Evolutionary conservation across 2,888 invertebrate genomes (phyloP).

Genomic region (Enchytraeus crypticus): DNA sequence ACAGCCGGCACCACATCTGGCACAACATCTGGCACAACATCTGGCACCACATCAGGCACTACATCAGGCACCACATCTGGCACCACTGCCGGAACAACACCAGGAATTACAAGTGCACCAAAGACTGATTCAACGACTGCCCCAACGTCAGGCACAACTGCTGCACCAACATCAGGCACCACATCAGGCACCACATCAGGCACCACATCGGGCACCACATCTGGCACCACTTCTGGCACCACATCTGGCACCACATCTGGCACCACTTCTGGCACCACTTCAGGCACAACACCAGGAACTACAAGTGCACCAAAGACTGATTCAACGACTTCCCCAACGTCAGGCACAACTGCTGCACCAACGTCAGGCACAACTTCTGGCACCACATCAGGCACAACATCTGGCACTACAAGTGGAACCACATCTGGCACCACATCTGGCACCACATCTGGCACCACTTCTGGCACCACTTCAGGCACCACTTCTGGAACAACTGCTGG

Average conservation of each 20-base stretch:
- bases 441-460: not conserved
- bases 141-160: not conserved
- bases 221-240: not conserved
- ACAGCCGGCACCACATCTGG: too few species aligned
- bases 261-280: conserved; percentile 1
- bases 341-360: too few species aligned
- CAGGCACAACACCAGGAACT: too few species aligned
- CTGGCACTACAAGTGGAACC: not conserved
- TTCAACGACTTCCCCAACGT: too few species aligned
- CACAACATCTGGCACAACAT: not conserved
- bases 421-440: conserved; percentile 2
- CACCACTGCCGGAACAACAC: not conserved
- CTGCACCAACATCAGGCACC: too few species aligned
- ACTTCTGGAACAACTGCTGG: not conserved
- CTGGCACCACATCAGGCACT: too few species aligned
- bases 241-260: not conserved
- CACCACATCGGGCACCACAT: not conserved
- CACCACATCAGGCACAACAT: not conserved
- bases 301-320: too few species aligned
- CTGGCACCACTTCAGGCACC: not conserved
- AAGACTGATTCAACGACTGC: not conserved
- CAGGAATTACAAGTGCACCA: not conserved
- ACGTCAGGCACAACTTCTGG: too few species aligned
- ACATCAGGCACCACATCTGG: not conserved
- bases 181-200: too few species aligned